These are phyloP conservation scores for Glyphotaelius pellucidus DNA, from an alignment of 2,888 invertebrate genomes.

Conservation along the genomic window DNA sequence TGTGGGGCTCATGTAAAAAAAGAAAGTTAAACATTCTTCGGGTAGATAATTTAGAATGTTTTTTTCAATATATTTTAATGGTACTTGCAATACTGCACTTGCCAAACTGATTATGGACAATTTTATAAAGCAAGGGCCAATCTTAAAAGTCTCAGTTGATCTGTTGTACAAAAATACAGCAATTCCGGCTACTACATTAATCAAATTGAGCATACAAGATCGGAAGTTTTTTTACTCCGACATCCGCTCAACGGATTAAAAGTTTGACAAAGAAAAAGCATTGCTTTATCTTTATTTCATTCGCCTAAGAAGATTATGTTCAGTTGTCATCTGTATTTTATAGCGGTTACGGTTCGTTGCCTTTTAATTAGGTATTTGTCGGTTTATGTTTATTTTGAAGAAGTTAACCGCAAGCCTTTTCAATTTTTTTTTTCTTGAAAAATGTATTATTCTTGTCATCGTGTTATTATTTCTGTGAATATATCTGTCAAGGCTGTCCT, in stretches of 20 bases:
- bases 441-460: not conserved
- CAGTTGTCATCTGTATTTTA: not conserved
- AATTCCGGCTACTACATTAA: not conserved
- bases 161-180: not conserved
- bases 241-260: slow-evolving; percentile 21
- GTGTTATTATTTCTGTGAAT: not conserved
- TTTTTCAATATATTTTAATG: too few species aligned
- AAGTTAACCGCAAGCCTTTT: not conserved
- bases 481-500: not conserved
- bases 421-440: too few species aligned
- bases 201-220: slow-evolving; percentile 31
- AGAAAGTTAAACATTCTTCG: too few species aligned
- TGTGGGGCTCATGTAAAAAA: too few species aligned
- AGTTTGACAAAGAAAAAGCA: slow-evolving; percentile 34
- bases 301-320: not conserved
- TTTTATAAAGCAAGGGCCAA: not conserved
- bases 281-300: not conserved
- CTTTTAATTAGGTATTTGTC: not conserved
- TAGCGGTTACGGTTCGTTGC: not conserved
- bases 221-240: not conserved
- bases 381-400: not conserved
- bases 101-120: not conserved
- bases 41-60: too few species aligned
- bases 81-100: too few species aligned
- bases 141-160: not conserved